Evolutionary conservation across 1,140 invertebrate genomes (phyloP), one percentile per base, ranked within the genome.

Genomic region (Drosophila kurseongensis): DNA sequence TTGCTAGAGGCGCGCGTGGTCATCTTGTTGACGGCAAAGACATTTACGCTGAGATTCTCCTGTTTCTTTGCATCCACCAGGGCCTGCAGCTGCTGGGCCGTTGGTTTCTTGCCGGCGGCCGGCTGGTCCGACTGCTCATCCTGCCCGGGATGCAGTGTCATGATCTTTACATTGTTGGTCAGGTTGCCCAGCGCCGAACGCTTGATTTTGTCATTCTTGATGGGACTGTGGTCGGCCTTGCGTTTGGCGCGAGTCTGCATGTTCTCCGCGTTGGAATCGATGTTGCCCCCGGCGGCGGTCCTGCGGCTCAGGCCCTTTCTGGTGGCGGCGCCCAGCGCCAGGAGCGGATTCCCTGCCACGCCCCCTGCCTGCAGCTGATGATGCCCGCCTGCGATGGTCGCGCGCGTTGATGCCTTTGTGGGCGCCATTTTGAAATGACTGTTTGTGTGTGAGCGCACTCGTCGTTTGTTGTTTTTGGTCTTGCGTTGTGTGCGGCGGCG

Each of bases 181-280:
- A 96, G 93, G 80, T 96, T 95, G 65, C 94, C 95, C 76, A 96
- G 93, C 1, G 94, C 95, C 41, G 94, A 94, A 74, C 95, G 91
- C 74, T 95, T 96, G 38, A 92, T 79, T 58, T 92, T 92, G 12
- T 92, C 92, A 65, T 92, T 92, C n/a, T 92, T 92, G 7, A 89
- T 80, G 12, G 92, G 92, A 57, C 92, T 92, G 18, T 88, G 69
- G 13, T 92, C 92, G 40, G 92, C 92, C 67, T 92, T 92, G 42
- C 92, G 90, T 56, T 92, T 92, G 6, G 77, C 83, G 47, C 90
- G 84, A 23, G 89, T 91, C 54, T 82, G 81, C 50, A 85, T 81
- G 27, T 85, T 80, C 47, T 86, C 91, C 27, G 51, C 60, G 73
- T 91, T 92, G 51, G 78, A 67, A 36, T 80, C 91, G 10, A 82